phyloP scores from a whole-genome alignment of 1,140 invertebrate genomes.

The Caerostris darwini region DNA sequence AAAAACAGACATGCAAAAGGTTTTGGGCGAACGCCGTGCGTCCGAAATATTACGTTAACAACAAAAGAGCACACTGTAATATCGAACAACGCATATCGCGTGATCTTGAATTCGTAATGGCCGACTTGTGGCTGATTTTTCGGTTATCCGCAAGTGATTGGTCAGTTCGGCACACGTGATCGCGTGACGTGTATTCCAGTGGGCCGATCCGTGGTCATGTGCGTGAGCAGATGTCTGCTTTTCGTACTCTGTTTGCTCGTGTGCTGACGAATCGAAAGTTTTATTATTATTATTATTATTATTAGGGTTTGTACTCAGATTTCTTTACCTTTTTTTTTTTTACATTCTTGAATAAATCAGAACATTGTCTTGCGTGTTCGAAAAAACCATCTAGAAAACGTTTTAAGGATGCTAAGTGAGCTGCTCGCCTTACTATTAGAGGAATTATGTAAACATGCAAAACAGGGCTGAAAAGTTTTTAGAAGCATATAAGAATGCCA shows the following conservation, averaged over 20 bases:
- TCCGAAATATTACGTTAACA: constrained; percentile 43
- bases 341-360: background rate
- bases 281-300: background rate
- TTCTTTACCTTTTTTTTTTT: background rate
- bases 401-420: background rate
- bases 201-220: constrained; percentile 45
- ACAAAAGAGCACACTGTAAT: constrained; percentile 13
- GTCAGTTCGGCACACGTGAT: constrained; percentile 62
- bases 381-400: constrained; percentile 23
- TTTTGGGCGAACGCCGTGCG: constrained; percentile 49
- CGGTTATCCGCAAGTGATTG: constrained; percentile 32
- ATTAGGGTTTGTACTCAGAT: background rate
- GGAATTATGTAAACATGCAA: constrained; percentile 47
- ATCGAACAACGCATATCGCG: constrained; percentile 41
- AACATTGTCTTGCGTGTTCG: constrained; percentile 40
- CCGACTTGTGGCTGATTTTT: constrained; percentile 40
- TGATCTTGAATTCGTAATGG: constrained; percentile 55
- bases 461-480: background rate
- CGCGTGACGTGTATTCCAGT: constrained; percentile 50
- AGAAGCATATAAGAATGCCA: constrained; percentile 4
- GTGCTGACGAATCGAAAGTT: background rate
- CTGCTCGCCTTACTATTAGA: constrained; percentile 10
- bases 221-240: constrained; percentile 65
- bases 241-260: constrained; percentile 60
- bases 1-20: constrained; percentile 61